Base-by-base conservation (phyloP, 2,888 invertebrate species). In the Lasioglossum villosulum region DNA sequence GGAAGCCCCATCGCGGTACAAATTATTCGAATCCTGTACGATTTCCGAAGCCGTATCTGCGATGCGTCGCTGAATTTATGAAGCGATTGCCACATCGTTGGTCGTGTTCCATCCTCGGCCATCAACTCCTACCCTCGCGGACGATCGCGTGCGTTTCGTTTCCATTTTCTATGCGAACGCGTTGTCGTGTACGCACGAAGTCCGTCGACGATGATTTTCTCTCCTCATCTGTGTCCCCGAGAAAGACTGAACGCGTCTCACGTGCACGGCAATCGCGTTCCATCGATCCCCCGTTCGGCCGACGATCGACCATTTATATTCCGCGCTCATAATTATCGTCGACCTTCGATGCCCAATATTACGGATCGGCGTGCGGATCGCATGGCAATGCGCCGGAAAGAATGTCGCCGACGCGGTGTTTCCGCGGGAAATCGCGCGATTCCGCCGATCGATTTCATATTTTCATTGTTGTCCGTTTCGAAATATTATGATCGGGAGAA, bases 11-110 rank as follows among this genome's bases (percentile, higher is more conserved):
- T 86, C 82, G 90, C 75, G 91, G 84, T 91, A 91, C 92, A 95
- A 95, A 95, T 95, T 95, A 95, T 95, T 94, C 94, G 94, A 94
- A 93, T 95, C 92, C 94, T 95, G 93, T 95, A 95, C 94, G 95
- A 95, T 95, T 95, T 95, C 95, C 88, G 95, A 95, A 95, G 95
- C 95, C 95, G 86, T 95, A 94, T 91, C 84, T 90, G 80, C 91
- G 92, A 93, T 90, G 91, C 93, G 91, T 89, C 91, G 91, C 82
- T 93, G 92, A 93, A 93, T 94, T 94, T 92, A 93, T 92, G 89
- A 94, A 94, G 91, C 91, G 90, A 91, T 94, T 94, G 93, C 93
- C 87, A 92, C 93, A 93, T 93, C 91, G 80, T 59, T 39, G 30
- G 66, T 66, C 30, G 30, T 30, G 16, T 66, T 52, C 66, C 34